A percentile compares a stretch with the other conserved stretches of the same genome.
Conservation (phyloP, 2,113 vertebrate species). For the Paratilapia polleni region DNA sequence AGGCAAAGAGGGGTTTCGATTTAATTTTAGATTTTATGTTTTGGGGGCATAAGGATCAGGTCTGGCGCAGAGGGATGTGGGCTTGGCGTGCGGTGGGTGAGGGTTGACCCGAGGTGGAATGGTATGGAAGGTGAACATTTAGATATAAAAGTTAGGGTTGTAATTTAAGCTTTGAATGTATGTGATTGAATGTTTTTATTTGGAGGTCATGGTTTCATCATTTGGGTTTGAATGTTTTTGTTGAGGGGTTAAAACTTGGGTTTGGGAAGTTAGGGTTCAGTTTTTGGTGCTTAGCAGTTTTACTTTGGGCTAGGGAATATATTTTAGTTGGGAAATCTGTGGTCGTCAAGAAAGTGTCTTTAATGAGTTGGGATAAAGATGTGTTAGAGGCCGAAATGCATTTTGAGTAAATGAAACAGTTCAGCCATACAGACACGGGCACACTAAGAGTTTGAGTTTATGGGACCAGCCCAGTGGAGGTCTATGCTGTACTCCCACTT, state of each 20-base stretch:
- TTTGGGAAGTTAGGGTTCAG: background rate
- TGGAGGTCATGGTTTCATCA: conserved; percentile 2
- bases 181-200: conserved; percentile 46
- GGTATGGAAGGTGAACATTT: background rate
- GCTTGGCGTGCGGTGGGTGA: background rate
- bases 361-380: background rate
- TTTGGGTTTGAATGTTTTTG: conserved; percentile 16
- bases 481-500: background rate
- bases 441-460: background rate
- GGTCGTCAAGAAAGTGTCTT: background rate
- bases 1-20: background rate
- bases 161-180: conserved; percentile 58
- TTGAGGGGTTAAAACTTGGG: background rate
- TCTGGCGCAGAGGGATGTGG: background rate
- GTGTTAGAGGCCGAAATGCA: conserved; percentile 33
- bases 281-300: conserved; percentile 2
- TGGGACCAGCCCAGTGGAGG: background rate
- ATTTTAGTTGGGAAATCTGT: background rate
- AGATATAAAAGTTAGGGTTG: background rate
- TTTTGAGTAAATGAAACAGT: conserved; percentile 33
- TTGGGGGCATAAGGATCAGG: background rate
- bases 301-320: conserved; percentile 2
- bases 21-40: conserved; percentile 43
- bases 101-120: background rate
- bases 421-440: background rate